phyloP scores from a whole-genome alignment of 2,113 vertebrate species.

The Crotophaga sulcirostris region DNA sequence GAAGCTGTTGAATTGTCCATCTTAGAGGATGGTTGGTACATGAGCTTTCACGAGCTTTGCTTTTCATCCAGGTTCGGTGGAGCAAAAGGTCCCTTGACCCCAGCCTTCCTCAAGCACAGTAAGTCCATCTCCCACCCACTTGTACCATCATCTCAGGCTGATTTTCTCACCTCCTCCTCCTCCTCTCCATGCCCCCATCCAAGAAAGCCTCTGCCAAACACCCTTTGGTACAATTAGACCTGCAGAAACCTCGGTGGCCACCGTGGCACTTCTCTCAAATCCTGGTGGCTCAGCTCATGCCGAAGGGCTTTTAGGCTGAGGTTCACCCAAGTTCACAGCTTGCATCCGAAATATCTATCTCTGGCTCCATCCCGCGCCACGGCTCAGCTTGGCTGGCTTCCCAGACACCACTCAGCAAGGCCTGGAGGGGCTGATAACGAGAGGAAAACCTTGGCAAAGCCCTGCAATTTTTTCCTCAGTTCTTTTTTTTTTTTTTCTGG shows the following conservation, averaged over 20 bases:
- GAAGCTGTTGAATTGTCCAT: not conserved
- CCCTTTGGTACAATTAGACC: not conserved
- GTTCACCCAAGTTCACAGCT: conserved; percentile 33
- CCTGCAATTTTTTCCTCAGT: not conserved
- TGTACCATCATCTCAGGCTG: not conserved
- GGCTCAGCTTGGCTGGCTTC: conserved; percentile 10
- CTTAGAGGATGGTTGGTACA: fast-evolving
- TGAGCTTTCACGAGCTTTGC: not conserved
- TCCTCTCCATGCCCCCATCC: not conserved
- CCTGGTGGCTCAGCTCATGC: fast-evolving
- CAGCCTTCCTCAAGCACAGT: not conserved
- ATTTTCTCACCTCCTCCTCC: not conserved
- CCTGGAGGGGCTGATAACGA: not conserved
- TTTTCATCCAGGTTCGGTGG: not conserved
- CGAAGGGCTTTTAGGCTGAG: not conserved
- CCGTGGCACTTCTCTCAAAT: not conserved
- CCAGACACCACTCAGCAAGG: conserved; percentile 35
- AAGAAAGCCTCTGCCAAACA: not conserved
- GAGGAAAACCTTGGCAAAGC: conserved; percentile 8
- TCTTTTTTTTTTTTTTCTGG: not conserved
- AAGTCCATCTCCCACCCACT: not conserved
- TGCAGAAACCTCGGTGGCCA: not conserved
- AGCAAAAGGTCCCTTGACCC: not conserved
- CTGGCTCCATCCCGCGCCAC: not conserved
- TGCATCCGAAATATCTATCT: not conserved